A percentile compares a stretch with the other conserved stretches of the same genome.
These are phyloP conservation scores for Caenorhabditis panamensis DNA, from an alignment of 2,888 invertebrate genomes.

Conservation along the genomic window DNA sequence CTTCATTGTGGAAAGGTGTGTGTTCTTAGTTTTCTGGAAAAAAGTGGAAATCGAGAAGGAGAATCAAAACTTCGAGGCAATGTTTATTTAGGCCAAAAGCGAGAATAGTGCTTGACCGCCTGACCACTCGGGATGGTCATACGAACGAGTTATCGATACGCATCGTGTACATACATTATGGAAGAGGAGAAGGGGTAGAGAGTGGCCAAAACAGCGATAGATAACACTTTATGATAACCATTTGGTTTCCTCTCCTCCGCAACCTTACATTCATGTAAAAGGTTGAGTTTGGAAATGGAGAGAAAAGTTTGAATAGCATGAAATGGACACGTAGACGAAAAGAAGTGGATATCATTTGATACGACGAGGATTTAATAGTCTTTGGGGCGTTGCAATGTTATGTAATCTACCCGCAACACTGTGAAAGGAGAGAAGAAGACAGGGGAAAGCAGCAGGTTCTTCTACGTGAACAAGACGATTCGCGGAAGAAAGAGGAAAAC, in stretches of 20 bases:
- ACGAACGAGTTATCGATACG: constrained; percentile 56
- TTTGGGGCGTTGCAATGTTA: constrained; percentile 51
- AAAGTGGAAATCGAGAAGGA: not conserved
- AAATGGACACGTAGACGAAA: not conserved
- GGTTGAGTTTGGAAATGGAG: not conserved
- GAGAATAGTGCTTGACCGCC: constrained; percentile 42
- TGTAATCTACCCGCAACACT: constrained; percentile 28
- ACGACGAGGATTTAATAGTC: constrained; percentile 32
- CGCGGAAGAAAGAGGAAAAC: not conserved
- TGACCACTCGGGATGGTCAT: constrained; percentile 45
- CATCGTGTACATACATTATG: constrained; percentile 21
- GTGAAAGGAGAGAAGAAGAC: constrained; percentile 34
- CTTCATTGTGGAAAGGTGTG: constrained; percentile 61
- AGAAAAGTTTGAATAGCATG: constrained; percentile 3
- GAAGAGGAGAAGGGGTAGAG: constrained; percentile 8
- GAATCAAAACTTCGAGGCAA: no score
- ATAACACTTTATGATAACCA: constrained; percentile 45
- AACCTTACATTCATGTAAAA: not conserved
- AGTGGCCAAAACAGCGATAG: constrained; percentile 50
- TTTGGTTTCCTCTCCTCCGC: not conserved
- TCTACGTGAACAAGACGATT: not conserved
- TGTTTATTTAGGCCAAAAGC: not conserved
- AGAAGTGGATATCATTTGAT: constrained; percentile 28
- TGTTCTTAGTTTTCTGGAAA: not conserved
- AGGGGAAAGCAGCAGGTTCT: constrained; percentile 32